Evolutionary conservation across 2,888 invertebrate genomes (phyloP).

Genomic region (Cacoxenus indagator): DNA sequence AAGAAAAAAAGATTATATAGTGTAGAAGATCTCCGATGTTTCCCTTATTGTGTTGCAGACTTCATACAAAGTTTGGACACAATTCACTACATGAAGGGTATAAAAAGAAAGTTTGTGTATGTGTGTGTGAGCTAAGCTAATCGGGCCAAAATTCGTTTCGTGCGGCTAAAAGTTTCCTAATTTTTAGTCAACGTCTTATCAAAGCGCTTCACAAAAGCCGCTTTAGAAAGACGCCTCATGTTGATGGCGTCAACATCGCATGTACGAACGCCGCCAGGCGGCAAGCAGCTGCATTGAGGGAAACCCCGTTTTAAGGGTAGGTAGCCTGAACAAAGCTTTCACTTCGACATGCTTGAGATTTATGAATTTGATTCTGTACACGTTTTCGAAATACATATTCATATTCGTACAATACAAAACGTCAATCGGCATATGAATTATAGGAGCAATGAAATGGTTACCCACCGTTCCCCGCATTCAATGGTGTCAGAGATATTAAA

Average conservation of each 20-base stretch:
- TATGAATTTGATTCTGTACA: background rate
- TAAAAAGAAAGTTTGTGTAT: background rate
- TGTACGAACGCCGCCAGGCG: background rate
- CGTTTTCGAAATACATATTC: too few species aligned
- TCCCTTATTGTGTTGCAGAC: too few species aligned
- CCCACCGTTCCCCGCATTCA: too few species aligned
- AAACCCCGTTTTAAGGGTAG: background rate
- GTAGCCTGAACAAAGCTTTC: background rate
- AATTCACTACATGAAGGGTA: too few species aligned
- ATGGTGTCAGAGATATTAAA: background rate
- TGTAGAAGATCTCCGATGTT: too few species aligned
- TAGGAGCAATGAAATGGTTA: background rate
- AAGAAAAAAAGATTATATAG: too few species aligned
- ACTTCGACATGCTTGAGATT: background rate
- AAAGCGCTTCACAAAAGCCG: background rate
- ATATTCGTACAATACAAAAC: too few species aligned
- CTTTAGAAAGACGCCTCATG: background rate
- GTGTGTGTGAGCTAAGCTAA: background rate
- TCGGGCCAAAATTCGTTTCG: background rate
- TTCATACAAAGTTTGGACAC: too few species aligned
- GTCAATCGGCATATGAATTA: background rate
- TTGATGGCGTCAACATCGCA: background rate
- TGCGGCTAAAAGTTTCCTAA: slow-evolving; percentile 2
- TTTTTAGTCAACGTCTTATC: slow-evolving; percentile 2
- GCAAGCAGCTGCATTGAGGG: background rate